Conservation (phyloP, 1,140 invertebrate species). For the Drosophila prosaltans region DNA sequence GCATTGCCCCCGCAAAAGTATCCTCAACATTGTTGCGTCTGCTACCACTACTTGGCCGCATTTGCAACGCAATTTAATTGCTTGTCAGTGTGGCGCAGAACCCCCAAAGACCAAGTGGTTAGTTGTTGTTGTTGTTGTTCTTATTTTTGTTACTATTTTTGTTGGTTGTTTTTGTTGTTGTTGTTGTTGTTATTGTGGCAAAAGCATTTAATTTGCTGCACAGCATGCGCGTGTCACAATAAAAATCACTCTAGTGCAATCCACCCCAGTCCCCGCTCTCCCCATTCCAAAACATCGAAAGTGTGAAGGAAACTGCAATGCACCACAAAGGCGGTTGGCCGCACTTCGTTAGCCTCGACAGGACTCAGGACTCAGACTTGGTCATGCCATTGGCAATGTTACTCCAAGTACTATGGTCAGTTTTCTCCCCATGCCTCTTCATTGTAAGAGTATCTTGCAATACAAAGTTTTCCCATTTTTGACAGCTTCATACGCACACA, state of each 20-base stretch:
- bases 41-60: constrained; percentile 35
- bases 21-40: neutral
- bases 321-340: constrained; percentile 31
- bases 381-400: constrained; percentile 25
- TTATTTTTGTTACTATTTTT: constrained; percentile 1
- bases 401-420: constrained; percentile 27
- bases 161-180: constrained; percentile 23
- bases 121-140: constrained; percentile 19
- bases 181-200: constrained; percentile 58
- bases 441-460: constrained; percentile 35
- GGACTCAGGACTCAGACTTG: constrained; percentile 35
- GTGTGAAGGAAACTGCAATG: neutral
- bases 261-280: constrained; percentile 24
- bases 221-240: constrained; percentile 75
- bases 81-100: constrained; percentile 56
- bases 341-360: constrained; percentile 65
- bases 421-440: constrained; percentile 43
- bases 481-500: constrained; percentile 30
- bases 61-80: constrained; percentile 73
- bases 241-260: constrained; percentile 77
- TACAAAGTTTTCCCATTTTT: constrained; percentile 22
- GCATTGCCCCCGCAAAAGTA: neutral
- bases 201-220: constrained; percentile 70
- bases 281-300: constrained; percentile 20
- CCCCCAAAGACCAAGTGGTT: constrained; percentile 18